phyloP scores from a whole-genome alignment of 2,797 vertebrate species.

The Pantherophis alleghaniensis region DNA sequence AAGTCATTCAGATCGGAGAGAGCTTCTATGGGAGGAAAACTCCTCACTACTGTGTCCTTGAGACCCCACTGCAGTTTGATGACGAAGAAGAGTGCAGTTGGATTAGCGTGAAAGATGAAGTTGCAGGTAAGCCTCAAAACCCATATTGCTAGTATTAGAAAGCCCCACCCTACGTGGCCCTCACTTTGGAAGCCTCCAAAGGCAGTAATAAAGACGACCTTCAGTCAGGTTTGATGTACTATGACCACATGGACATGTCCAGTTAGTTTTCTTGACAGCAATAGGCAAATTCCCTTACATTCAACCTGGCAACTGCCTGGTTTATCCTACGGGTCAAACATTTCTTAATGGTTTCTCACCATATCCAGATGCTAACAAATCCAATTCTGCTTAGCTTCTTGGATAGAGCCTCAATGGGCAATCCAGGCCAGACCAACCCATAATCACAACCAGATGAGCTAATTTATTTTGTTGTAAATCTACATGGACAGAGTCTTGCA shows the following conservation, averaged over 20 bases:
- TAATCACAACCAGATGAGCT: not conserved
- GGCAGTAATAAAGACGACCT: not conserved
- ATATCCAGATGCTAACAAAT: not conserved
- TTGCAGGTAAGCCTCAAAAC: conserved; percentile 77
- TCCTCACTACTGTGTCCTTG: conserved; percentile 79
- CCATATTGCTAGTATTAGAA: not conserved
- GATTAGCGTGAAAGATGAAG: conserved; percentile 79
- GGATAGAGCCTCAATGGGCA: not conserved
- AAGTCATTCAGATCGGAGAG: conserved; percentile 83
- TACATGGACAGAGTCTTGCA: too few relatives aligned
- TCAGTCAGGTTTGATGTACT: not conserved
- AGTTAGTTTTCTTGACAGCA: not conserved
- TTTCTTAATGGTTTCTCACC: not conserved
- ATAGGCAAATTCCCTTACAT: not conserved
- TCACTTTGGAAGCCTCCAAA: not conserved
- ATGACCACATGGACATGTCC: not conserved
- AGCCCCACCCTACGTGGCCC: not conserved
- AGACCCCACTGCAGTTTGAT: conserved; percentile 30
- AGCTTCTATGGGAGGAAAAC: conserved; percentile 86
- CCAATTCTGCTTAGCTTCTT: not conserved
- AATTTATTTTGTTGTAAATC: too few relatives aligned
- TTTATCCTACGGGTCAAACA: not conserved
- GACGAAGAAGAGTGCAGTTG: conserved; percentile 81
- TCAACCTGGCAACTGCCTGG: not conserved
- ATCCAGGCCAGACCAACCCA: not conserved